Evolutionary conservation across 37 sponge, comb jelly and placozoan species (phyloP).

Genomic region (Ianthella basta): DNA sequence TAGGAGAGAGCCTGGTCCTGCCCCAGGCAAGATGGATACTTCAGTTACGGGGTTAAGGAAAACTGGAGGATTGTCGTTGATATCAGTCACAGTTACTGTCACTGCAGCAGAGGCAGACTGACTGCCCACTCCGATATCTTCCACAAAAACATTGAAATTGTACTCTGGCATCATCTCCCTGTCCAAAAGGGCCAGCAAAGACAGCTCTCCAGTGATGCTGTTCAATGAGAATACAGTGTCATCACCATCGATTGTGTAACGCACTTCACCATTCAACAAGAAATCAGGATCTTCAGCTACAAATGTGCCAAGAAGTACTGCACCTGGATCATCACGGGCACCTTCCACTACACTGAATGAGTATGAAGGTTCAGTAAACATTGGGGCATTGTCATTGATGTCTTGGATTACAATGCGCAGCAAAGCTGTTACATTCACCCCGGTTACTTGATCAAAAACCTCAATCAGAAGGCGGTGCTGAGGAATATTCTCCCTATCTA

Average conservation of each 20-base stretch:
- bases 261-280: constrained; percentile 15
- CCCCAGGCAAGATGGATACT: constrained; percentile 13
- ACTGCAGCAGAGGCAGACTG: constrained; percentile 11
- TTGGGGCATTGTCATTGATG: constrained; percentile 65
- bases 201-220: not conserved
- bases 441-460: constrained; percentile 26
- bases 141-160: constrained; percentile 12
- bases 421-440: constrained; percentile 31
- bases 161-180: not conserved
- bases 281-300: constrained; percentile 25
- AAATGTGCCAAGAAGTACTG: not conserved
- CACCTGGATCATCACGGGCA: not conserved
- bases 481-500: constrained; percentile 48
- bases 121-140: not conserved
- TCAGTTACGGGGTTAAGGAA: constrained; percentile 23
- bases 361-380: constrained; percentile 23
- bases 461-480: constrained; percentile 37
- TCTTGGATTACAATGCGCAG: constrained; percentile 45
- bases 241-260: not conserved
- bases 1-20: constrained; percentile 8
- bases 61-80: constrained; percentile 39
- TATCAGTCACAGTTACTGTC: constrained; percentile 25
- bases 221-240: not conserved
- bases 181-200: constrained; percentile 16
- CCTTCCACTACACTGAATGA: constrained; percentile 47